Conservation (phyloP, 2,888 invertebrate species). For the Eristalinus sepulchralis region DNA sequence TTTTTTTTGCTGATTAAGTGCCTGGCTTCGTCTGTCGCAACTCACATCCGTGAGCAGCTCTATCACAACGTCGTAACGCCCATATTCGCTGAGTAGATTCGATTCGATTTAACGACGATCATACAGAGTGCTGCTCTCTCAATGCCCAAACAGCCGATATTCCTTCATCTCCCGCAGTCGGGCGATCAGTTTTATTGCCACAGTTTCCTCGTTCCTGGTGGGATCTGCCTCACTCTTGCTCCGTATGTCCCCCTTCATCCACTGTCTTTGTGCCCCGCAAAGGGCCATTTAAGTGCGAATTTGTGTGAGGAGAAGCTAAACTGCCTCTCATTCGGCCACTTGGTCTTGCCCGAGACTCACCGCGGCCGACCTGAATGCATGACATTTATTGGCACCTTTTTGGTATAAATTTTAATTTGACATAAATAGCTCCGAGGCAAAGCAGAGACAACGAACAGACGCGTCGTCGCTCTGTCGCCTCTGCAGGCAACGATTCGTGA, state of each 20-base stretch:
- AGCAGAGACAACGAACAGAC: conserved; percentile 14
- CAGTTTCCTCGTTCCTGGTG: neutral
- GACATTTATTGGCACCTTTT: conserved; percentile 70
- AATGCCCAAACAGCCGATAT: neutral
- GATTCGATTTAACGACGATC: conserved; percentile 33
- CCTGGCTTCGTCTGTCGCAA: conserved; percentile 8
- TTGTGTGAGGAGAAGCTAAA: conserved; percentile 44
- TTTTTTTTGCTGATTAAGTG: conserved; percentile 4
- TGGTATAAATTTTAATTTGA: conserved; percentile 69
- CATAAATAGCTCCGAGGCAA: conserved; percentile 59
- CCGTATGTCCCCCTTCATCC: neutral
- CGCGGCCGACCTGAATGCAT: conserved; percentile 28
- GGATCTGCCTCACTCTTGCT: neutral
- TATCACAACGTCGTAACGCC: neutral
- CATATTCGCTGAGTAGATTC: neutral
- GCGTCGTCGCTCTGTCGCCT: neutral
- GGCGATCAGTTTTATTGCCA: conserved; percentile 1
- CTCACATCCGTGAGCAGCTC: neutral
- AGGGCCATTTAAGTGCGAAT: conserved; percentile 48
- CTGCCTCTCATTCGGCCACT: conserved; percentile 31
- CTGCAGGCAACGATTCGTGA: neutral
- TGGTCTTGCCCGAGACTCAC: conserved; percentile 32
- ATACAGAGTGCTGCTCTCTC: neutral
- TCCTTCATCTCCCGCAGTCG: neutral
- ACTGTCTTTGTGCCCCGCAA: neutral